Conservation (phyloP, 2,113 vertebrate genomes). For the Coptodon bakossiorum region DNA sequence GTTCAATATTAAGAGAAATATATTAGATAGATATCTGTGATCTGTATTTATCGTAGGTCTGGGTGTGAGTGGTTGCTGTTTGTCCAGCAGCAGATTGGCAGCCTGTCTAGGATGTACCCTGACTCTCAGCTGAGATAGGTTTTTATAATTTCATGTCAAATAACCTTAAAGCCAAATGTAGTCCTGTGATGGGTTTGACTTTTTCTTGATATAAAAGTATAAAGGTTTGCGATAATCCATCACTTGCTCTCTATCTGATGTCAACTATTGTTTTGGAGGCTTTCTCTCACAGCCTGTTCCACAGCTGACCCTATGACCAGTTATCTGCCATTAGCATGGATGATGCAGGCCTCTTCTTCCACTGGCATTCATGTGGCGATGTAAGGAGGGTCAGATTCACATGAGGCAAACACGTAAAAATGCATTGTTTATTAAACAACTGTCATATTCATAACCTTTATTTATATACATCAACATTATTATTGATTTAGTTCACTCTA, state of each 20-base stretch:
- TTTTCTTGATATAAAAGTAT: not conserved
- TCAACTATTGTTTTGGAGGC: not conserved
- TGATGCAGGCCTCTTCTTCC: not conserved
- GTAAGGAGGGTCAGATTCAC: not conserved
- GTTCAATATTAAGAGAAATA: not conserved
- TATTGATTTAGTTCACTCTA: not conserved
- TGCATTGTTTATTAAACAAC: constrained; percentile 34
- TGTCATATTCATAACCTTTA: not conserved
- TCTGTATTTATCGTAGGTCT: not conserved
- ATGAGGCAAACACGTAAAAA: constrained; percentile 2
- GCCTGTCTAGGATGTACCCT: not conserved
- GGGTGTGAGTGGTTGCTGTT: not conserved
- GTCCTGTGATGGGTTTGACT: not conserved
- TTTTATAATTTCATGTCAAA: not conserved
- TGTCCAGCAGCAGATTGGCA: not conserved
- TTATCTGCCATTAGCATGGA: not conserved
- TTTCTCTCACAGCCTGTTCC: not conserved
- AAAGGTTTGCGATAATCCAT: not conserved
- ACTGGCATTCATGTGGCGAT: not conserved
- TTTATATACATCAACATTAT: not conserved
- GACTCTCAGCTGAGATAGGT: not conserved
- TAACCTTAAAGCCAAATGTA: not conserved
- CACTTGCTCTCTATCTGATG: not conserved
- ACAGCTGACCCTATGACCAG: not conserved
- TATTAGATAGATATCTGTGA: not conserved